Evolutionary conservation across 2,888 invertebrate genomes (phyloP).

Genomic region (Brachyopa scutellaris): DNA sequence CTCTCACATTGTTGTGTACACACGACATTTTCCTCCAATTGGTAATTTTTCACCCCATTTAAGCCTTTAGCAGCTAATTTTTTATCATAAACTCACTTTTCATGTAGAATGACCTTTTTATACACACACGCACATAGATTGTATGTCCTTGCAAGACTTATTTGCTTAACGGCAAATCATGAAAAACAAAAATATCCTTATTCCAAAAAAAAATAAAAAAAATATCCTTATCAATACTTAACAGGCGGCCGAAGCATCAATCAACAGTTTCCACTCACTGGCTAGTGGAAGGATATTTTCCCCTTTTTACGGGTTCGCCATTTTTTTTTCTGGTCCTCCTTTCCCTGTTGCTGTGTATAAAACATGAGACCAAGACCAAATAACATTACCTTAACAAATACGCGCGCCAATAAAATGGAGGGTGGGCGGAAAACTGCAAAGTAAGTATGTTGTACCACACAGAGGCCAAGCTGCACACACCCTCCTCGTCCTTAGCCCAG

Average conservation of each 20-base stretch:
- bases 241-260: conserved; percentile 77
- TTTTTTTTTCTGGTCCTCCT: conserved; percentile 65
- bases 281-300: conserved; percentile 64
- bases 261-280: conserved; percentile 80
- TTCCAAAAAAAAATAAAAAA: conserved; percentile 62
- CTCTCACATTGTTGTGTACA: too few species aligned
- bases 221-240: conserved; percentile 76
- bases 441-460: conserved; percentile 65
- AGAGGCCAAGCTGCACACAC: conserved; percentile 66
- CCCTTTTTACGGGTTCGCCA: conserved; percentile 71
- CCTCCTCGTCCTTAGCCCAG: conserved; percentile 25
- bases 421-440: conserved; percentile 72
- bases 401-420: conserved; percentile 63
- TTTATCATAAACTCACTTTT: conserved; percentile 1
- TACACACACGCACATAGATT: background rate
- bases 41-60: too few species aligned
- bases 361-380: conserved; percentile 64
- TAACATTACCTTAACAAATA: conserved; percentile 60
- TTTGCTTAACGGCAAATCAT: background rate
- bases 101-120: background rate
- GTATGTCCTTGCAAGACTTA: conserved; percentile 1
- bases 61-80: background rate
- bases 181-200: conserved; percentile 20
- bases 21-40: too few species aligned
- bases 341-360: conserved; percentile 27